Conservation (phyloP, 2,113 vertebrate species). For the Lycaon pictus region DNA sequence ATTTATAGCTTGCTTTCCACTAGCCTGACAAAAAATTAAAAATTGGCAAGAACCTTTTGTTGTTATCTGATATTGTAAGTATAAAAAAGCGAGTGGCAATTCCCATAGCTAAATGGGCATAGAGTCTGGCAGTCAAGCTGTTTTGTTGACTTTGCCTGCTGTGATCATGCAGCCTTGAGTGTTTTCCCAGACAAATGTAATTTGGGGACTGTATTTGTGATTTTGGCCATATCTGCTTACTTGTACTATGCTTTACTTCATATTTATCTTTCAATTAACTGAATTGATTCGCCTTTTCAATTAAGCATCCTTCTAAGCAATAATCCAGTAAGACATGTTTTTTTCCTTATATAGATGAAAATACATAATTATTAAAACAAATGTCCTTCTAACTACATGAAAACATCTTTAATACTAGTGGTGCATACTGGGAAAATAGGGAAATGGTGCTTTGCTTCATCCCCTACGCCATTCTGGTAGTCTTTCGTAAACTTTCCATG, state of each 20-base stretch:
- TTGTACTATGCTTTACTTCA: neutral
- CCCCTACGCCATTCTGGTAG: neutral
- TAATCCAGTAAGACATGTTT: neutral
- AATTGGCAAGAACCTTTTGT: neutral
- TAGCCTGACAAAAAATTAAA: neutral
- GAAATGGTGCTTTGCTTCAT: neutral
- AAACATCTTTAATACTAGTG: neutral
- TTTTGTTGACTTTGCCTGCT: neutral
- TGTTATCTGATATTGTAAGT: neutral
- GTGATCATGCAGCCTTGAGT: neutral
- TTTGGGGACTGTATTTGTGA: neutral
- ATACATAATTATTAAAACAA: neutral
- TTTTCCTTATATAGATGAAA: constrained; percentile 26
- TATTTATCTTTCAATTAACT: neutral
- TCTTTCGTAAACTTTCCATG: neutral
- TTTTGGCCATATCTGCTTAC: neutral
- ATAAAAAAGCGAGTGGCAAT: neutral
- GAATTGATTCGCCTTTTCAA: neutral
- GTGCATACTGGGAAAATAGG: neutral
- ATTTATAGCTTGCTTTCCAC: neutral
- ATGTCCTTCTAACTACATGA: neutral
- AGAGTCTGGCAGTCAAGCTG: neutral
- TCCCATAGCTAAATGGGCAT: neutral
- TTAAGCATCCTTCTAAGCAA: neutral
- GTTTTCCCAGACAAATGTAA: neutral